Base-by-base conservation (phyloP, 2,888 invertebrate genomes). In the Ophion ellenae region DNA sequence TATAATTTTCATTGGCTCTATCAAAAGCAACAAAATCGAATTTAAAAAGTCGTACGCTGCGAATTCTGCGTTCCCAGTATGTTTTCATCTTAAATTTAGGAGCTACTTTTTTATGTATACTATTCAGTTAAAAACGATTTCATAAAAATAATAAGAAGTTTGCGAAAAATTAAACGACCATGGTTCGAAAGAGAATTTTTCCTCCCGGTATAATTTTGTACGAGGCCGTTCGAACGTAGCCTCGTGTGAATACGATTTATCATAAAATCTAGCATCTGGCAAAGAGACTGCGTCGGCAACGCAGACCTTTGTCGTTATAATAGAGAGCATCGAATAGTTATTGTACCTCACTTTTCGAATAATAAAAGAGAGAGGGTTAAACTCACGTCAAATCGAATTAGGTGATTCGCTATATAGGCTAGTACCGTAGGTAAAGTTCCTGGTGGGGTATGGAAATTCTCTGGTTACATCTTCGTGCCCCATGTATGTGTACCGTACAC, bases 331-430 rank as follows among this genome's bases (percentile, higher is more conserved):
- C 70, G 82, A 63, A 81, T 83, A 79, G 81, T 84, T 74, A 84
- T 79, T 85, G 84, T 83, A 83, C 70, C 82, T 83, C 17, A 75
- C 69, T 85, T 53, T 85, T 76, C 81, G 78, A 86, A 86, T 85
- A 81, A 87, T 79, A 86, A 86, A 78, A 86, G 59, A 76, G 83
- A 84, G 87, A 86, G 87, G 89, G 88, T 90, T 88, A 88, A 90
- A 86, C 87, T 86, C 88, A 87, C 87, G 92, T 91, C 92, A 89
- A 89, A 90, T 90, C 89, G 89, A 90, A 91, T 92, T 90, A 92
- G 88, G 76, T 84, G 53, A 69, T 82, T 71, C 20, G 24, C 66
- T 47, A 32, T 69, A 74, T 57, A 75, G 63, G 64, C 64, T 78
- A 69, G 74, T 67, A 61, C 59, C 57, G 64, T 61, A 66, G 61